Evolutionary conservation across 2,113 vertebrate genomes (phyloP).

Genomic region (Prolemur simus): DNA sequence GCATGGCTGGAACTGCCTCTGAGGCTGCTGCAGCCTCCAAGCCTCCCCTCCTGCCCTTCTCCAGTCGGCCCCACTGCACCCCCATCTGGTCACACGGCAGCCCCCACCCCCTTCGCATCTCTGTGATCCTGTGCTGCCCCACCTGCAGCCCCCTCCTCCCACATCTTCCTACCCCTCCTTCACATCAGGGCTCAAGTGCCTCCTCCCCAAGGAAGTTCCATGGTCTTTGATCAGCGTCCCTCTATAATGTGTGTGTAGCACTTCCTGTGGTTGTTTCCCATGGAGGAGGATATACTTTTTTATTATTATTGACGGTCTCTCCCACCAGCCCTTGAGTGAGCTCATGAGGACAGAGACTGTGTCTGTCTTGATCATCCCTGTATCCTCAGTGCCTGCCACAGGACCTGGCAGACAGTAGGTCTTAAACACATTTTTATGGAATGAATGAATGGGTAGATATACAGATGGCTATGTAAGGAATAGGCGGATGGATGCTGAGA

Average conservation of each 20-base stretch:
- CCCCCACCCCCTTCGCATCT: accelerated
- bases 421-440: neutral
- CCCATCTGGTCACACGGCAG: neutral
- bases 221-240: neutral
- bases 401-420: neutral
- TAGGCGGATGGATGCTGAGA: too few relatives aligned
- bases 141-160: neutral
- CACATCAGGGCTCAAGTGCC: accelerated
- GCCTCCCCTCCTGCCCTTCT: neutral
- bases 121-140: neutral
- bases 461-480: neutral
- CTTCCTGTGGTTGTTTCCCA: neutral
- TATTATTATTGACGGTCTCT: neutral
- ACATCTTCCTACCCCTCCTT: neutral
- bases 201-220: neutral
- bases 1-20: too few relatives aligned
- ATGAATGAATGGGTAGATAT: neutral
- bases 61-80: neutral
- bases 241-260: neutral
- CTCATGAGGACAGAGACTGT: neutral
- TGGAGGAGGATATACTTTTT: neutral
- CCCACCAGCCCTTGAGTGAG: neutral
- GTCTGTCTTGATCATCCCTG: neutral
- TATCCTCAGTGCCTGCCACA: neutral
- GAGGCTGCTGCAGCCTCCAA: neutral